These are phyloP conservation scores for Catamblyrhynchus diadema DNA, from an alignment of 2,797 vertebrate species.

Conservation along the genomic window DNA sequence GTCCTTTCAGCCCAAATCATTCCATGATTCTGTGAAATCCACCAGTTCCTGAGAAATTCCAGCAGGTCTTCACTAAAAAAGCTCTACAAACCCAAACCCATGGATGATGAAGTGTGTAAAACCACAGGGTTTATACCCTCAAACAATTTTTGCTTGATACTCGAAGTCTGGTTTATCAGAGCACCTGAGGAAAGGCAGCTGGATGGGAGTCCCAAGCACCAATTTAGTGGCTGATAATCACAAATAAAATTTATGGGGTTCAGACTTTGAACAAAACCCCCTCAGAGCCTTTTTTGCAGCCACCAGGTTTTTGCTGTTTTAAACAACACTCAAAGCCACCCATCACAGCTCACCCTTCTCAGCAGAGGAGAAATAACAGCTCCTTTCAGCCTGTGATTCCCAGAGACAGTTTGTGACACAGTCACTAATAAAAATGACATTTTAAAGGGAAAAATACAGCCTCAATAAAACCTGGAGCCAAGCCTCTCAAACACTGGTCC, in stretches of 20 bases:
- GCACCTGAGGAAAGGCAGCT: not conserved
- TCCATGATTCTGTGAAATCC: not conserved
- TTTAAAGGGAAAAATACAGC: not conserved
- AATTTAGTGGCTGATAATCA: not conserved
- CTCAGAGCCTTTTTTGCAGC: not conserved
- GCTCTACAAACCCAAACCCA: not conserved
- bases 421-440: not conserved
- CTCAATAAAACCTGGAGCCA: constrained; percentile 44
- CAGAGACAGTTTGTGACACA: not conserved
- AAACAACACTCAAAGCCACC: not conserved
- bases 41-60: not conserved
- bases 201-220: not conserved
- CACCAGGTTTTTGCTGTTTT: not conserved
- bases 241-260: not conserved
- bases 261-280: not conserved
- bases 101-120: not conserved
- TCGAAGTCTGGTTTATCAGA: not conserved
- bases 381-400: not conserved
- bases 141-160: not conserved
- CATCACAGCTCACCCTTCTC: not conserved
- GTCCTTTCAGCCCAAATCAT: not conserved
- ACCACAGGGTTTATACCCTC: not conserved
- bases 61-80: not conserved
- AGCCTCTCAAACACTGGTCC: not conserved
- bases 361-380: not conserved